Conservation (phyloP, 2,888 invertebrate genomes). For the Troides helena region DNA sequence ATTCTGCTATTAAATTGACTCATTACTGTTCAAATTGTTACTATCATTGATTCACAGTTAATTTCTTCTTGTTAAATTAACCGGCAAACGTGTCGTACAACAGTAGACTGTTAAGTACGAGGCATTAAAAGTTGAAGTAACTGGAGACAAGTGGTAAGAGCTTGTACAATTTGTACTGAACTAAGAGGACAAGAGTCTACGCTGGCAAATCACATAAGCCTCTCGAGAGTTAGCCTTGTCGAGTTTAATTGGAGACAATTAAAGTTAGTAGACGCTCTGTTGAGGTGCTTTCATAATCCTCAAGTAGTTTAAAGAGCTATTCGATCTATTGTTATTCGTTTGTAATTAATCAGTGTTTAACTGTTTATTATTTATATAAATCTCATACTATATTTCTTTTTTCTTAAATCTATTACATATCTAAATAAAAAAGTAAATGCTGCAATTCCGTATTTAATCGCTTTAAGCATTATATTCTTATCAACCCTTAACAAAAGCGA, state of each 20-base stretch:
- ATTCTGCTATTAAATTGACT: too few species aligned
- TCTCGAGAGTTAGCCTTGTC: conserved; percentile 16
- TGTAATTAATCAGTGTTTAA: neutral
- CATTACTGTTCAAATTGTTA: neutral
- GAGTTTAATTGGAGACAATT: conserved; percentile 24
- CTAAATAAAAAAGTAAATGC: too few species aligned
- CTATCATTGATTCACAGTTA: neutral
- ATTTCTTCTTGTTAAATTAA: neutral
- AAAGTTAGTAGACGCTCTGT: conserved; percentile 8
- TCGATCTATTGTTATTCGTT: neutral
- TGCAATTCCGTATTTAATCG: too few species aligned
- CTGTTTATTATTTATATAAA: neutral
- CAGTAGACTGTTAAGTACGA: neutral
- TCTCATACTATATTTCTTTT: neutral
- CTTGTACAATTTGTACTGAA: conserved; percentile 12
- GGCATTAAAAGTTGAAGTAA: conserved; percentile 6
- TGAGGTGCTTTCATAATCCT: conserved; percentile 5
- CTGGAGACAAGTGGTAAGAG: conserved; percentile 4
- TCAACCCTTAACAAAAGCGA: too few species aligned
- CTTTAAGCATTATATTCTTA: too few species aligned
- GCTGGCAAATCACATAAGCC: conserved; percentile 27
- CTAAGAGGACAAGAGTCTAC: conserved; percentile 13
- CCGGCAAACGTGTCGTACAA: neutral
- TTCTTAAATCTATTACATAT: neutral
- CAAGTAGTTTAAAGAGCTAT: neutral